Evolutionary conservation across 2,888 invertebrate species (phyloP).

Genomic region (Lasioglossum oenotherae): DNA sequence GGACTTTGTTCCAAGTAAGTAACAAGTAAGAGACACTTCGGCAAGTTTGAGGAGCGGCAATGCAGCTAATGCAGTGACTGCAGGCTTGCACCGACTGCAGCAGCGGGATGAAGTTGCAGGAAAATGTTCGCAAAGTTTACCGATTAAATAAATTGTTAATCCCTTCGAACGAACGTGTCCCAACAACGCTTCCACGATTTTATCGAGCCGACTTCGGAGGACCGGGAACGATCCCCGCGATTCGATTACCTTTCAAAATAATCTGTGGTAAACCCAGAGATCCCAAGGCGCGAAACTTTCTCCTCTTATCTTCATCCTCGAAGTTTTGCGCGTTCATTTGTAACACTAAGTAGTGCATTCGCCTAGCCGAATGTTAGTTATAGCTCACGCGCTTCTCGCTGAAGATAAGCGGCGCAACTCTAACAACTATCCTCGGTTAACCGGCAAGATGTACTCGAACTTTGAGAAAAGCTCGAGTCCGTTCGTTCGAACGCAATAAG

Average conservation of each 20-base stretch:
- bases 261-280: conserved; percentile 28
- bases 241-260: conserved; percentile 56
- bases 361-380: conserved; percentile 10
- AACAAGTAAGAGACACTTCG: background rate
- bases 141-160: conserved; percentile 52
- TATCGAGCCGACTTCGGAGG: conserved; percentile 18
- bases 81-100: background rate
- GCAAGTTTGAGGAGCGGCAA: background rate
- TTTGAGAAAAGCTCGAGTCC: background rate
- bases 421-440: conserved; percentile 6
- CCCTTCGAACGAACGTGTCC: conserved; percentile 29
- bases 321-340: conserved; percentile 42
- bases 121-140: conserved; percentile 18
- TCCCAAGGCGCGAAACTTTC: conserved; percentile 48
- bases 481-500: too few species aligned
- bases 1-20: background rate
- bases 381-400: background rate
- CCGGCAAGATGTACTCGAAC: background rate
- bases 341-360: conserved; percentile 27
- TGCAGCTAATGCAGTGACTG: background rate
- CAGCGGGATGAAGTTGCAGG: background rate
- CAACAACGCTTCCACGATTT: conserved; percentile 24
- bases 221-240: background rate
- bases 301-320: conserved; percentile 43
- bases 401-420: conserved; percentile 36